Evolutionary conservation across 2,113 vertebrate species (phyloP).

Genomic region (cat (Felis catus)): F.catus_Fca126_mat1.0 CM031416.1:119545501-119546000

Average conservation of each 20-base stretch:
- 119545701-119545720: background rate
- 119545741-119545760: background rate
- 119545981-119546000: background rate
- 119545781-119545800: background rate
- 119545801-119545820: background rate
- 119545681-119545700: background rate
- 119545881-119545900: background rate
- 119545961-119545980: slow-evolving; percentile 14
- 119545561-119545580: background rate
- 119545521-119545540: background rate
- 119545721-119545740: background rate
- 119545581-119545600: background rate
- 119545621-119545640: background rate
- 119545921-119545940: background rate
- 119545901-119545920: background rate
- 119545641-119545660: background rate
- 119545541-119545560: background rate
- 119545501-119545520: no score
- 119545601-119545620: background rate
- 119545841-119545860: background rate
- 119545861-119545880: background rate
- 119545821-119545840: background rate
- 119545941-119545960: background rate
- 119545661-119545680: background rate
- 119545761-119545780: slow-evolving; percentile 19